phyloP scores from a whole-genome alignment of 2,797 vertebrate species.

The Microctenopoma stevenorrisi region DNA sequence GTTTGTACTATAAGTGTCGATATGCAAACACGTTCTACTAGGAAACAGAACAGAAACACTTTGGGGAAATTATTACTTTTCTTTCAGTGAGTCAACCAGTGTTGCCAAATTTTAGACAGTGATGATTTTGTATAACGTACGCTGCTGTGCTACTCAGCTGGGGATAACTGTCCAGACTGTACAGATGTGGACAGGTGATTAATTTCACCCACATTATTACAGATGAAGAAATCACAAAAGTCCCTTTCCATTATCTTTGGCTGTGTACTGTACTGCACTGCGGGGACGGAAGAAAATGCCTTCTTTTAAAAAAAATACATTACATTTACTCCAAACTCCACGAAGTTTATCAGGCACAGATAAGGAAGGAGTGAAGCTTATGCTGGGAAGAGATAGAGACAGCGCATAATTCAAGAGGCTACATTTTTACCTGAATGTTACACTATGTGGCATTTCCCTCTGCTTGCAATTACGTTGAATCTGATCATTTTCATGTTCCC shows the following conservation, averaged over 20 bases:
- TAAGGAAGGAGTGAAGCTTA: constrained; percentile 54
- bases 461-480: constrained; percentile 41
- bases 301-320: constrained; percentile 47
- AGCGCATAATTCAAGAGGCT: constrained; percentile 58
- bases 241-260: constrained; percentile 18
- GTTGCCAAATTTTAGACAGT: not conserved
- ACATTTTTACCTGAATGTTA: constrained; percentile 65
- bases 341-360: constrained; percentile 66
- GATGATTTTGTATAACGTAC: not conserved
- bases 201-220: not conserved
- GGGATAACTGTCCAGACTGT: not conserved
- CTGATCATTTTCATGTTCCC: constrained; percentile 50
- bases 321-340: constrained; percentile 43
- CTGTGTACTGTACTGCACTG: constrained; percentile 9
- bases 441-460: constrained; percentile 38
- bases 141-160: too few relatives aligned
- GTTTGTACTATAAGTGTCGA: too few relatives aligned
- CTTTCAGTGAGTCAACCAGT: not conserved
- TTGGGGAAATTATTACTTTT: not conserved
- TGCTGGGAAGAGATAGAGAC: constrained; percentile 38
- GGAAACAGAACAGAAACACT: not conserved
- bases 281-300: constrained; percentile 38
- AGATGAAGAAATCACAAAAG: not conserved
- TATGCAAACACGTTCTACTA: too few relatives aligned
- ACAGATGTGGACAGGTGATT: not conserved